A percentile compares a stretch with the other conserved stretches of the same genome.
Evolutionary conservation across 1,140 invertebrate genomes (phyloP).

Genomic region (Neuroterus valhalla): DNA sequence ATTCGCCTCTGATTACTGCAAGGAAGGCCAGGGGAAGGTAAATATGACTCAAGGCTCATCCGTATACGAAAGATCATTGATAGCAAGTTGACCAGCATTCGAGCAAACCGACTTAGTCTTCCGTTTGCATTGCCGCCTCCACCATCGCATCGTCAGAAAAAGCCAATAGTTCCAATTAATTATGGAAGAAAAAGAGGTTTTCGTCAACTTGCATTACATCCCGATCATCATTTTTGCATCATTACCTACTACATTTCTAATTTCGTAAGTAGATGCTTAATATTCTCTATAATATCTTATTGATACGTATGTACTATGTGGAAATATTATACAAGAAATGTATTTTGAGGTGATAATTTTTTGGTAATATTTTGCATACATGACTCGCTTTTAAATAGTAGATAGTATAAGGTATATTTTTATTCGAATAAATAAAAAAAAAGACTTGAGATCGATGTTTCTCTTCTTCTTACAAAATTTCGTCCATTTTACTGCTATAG

Average conservation of each 20-base stretch:
- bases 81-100: not conserved
- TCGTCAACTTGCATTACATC: conserved; percentile 74
- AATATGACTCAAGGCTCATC: conserved; percentile 34
- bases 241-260: conserved; percentile 77
- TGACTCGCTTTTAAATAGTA: too few species aligned
- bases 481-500: too few species aligned
- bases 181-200: conserved; percentile 56
- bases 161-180: not conserved
- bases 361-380: too few species aligned
- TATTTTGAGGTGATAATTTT: too few species aligned
- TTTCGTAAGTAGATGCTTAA: conserved; percentile 74
- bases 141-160: conserved; percentile 34
- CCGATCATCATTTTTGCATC: conserved; percentile 77
- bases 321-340: too few species aligned
- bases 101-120: not conserved
- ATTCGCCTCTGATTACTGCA: not conserved
- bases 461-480: too few species aligned
- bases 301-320: too few species aligned
- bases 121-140: not conserved
- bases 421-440: too few species aligned
- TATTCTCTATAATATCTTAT: not conserved
- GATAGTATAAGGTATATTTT: too few species aligned
- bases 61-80: not conserved
- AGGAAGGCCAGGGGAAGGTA: conserved; percentile 21
- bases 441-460: too few species aligned